Base-by-base conservation (phyloP, 2,113 vertebrate genomes). In the Columbina picui region DNA sequence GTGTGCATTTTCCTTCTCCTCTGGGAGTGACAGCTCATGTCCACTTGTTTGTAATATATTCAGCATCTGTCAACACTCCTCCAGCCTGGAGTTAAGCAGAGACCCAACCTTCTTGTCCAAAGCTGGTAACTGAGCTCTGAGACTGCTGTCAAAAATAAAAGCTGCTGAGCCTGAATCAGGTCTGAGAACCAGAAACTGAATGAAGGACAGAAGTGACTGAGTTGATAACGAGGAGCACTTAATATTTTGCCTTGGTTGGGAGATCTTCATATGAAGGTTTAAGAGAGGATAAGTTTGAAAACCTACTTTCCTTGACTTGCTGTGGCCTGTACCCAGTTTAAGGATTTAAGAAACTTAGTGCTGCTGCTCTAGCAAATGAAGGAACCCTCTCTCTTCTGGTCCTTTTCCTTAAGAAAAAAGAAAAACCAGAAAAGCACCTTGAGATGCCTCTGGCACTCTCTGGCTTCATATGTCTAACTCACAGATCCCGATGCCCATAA, bases 141-240 rank as follows among this genome's bases (percentile, higher is more conserved):
- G 67, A 14, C 75, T 69, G 65, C 77, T 0, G 49, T 96, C 96
- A 96, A 97, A 98, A 98, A 97, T 98, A 98, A 98, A 97, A 97
- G 96, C 93, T 97, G 97, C 96, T 98, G 97, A 98, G 92, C 75
- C 95, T 41, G 68, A 97, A 93, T 92, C 60, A 52, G 91, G 60
- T 87, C 87, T n/a, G 96, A 97, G 96, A 96, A 90, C 81, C 82
- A 41, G 69, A 93, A 91, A 77, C 68, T 43, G 55, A 14, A 7
- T 86, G 80, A 94, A 94, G 89, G 93, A 50, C 73, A 94, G 92
- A 92, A 92, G 36, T 0, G 39, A 69, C 79, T 12, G 52, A 83
- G 50, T 52, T 64, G 64, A 30, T 91, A 63, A 92, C 36, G 41
- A 10, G 7, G 60, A 84, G 68, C 60, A 19, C 39, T 81, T 78